These are phyloP conservation scores for Lepus timidus DNA, from an alignment of 2,113 vertebrate genomes.

Conservation along the genomic window DNA sequence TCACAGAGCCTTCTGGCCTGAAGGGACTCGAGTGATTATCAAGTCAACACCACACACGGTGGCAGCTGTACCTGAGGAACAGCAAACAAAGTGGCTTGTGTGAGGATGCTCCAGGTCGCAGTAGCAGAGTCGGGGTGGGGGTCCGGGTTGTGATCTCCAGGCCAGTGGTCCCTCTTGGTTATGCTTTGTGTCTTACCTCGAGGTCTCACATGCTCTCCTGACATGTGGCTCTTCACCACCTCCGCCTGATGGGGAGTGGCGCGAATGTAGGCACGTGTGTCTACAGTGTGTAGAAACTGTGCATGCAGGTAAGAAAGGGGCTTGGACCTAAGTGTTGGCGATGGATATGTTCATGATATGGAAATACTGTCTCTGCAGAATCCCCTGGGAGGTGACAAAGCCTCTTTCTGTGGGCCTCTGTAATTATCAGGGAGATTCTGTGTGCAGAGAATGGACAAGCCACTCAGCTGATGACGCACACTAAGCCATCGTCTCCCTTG, in stretches of 20 bases:
- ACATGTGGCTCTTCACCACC: not conserved
- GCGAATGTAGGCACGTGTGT: rapidly evolving
- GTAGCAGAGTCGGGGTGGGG: rapidly evolving
- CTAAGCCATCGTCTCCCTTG: not conserved
- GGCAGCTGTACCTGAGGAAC: not conserved
- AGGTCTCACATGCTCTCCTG: not conserved
- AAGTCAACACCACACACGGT: not conserved
- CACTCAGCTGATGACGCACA: too few relatives aligned
- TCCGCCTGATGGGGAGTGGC: too few relatives aligned
- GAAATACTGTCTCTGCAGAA: not conserved
- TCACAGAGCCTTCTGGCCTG: not conserved
- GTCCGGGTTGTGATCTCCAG: not conserved
- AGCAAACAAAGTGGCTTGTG: not conserved
- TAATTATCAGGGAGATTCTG: not conserved
- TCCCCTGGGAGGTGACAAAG: not conserved
- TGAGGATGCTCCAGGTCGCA: not conserved
- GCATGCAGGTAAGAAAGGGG: too few relatives aligned
- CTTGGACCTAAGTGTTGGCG: not conserved
- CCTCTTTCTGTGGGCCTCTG: not conserved
- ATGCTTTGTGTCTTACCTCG: not conserved
- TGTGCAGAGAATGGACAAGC: not conserved
- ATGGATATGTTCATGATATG: not conserved
- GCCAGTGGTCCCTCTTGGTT: not conserved
- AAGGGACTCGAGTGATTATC: not conserved
- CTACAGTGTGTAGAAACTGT: not conserved